phyloP scores from a whole-genome alignment of 2,797 vertebrate genomes.

The Sylvia borin region DNA sequence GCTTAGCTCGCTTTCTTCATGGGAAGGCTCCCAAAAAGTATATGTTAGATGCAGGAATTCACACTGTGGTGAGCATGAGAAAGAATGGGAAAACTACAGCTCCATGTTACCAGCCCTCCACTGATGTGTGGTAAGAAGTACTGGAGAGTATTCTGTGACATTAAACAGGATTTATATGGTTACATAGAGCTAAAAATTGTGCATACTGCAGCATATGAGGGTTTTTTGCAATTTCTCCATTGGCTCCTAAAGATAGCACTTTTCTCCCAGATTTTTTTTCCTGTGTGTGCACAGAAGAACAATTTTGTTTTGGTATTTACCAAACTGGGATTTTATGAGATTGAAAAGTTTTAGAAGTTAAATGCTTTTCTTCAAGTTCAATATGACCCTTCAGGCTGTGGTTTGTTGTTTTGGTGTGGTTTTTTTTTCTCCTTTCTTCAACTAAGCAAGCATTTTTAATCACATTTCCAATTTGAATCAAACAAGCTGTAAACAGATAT shows the following conservation, averaged over 20 bases:
- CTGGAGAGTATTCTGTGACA: neutral
- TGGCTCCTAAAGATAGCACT: neutral
- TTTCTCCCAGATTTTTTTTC: neutral
- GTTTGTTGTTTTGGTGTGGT: neutral
- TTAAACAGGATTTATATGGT: neutral
- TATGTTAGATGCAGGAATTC: neutral
- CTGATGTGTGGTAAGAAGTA: neutral
- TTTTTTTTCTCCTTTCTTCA: neutral
- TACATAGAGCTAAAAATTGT: neutral
- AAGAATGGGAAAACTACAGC: neutral
- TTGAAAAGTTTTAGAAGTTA: neutral
- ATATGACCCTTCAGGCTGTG: neutral
- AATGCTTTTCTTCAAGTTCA: neutral
- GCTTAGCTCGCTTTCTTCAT: neutral
- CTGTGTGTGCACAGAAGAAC: neutral
- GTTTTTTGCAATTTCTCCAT: neutral
- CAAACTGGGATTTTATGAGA: neutral
- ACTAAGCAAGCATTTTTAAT: neutral
- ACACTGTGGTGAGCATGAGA: neutral
- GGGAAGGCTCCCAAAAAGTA: neutral
- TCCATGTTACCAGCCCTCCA: neutral
- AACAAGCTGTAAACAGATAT: neutral
- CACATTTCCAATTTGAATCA: neutral
- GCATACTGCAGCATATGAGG: neutral
- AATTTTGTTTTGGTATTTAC: neutral